These are phyloP conservation scores for Heliconius himera DNA, from an alignment of 1,140 invertebrate genomes.

Conservation along the genomic window DNA sequence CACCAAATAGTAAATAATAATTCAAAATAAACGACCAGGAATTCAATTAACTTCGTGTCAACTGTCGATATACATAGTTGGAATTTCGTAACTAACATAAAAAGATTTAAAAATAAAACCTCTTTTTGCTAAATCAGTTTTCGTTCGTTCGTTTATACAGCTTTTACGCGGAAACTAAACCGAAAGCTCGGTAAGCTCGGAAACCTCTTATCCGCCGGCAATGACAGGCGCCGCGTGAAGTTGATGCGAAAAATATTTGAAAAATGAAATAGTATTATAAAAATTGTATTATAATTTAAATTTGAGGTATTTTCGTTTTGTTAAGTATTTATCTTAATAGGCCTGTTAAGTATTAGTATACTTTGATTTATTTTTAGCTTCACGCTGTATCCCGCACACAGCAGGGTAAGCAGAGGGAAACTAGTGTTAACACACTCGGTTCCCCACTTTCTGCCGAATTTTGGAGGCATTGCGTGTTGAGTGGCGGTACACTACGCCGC, in stretches of 20 bases:
- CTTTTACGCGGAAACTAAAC: slow-evolving; percentile 25
- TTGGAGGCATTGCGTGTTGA: no score
- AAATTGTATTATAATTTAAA: slow-evolving; percentile 13
- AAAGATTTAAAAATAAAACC: slow-evolving; percentile 13
- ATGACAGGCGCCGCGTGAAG: slow-evolving; percentile 20
- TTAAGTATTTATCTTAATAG: background rate
- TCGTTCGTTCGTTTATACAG: slow-evolving; percentile 23
- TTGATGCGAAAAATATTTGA: slow-evolving; percentile 20
- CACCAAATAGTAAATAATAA: background rate
- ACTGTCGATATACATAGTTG: background rate
- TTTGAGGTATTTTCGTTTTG: background rate
- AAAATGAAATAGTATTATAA: slow-evolving; percentile 17
- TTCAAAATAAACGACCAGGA: background rate
- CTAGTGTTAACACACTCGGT: no score
- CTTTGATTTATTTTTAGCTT: no score
- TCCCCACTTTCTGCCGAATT: no score
- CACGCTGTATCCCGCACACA: no score
- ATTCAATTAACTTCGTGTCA: background rate
- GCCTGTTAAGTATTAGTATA: no score
- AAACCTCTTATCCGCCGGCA: slow-evolving; percentile 25
- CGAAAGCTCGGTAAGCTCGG: slow-evolving; percentile 6
- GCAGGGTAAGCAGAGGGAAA: no score
- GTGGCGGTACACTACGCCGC: no score
- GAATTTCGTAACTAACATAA: background rate
- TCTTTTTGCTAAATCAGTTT: slow-evolving; percentile 19